Percentiles rank a stretch among this genome's conserved stretches.
phyloP scores from a whole-genome alignment of 1,140 invertebrate species.

The Drosophila obscura region DNA sequence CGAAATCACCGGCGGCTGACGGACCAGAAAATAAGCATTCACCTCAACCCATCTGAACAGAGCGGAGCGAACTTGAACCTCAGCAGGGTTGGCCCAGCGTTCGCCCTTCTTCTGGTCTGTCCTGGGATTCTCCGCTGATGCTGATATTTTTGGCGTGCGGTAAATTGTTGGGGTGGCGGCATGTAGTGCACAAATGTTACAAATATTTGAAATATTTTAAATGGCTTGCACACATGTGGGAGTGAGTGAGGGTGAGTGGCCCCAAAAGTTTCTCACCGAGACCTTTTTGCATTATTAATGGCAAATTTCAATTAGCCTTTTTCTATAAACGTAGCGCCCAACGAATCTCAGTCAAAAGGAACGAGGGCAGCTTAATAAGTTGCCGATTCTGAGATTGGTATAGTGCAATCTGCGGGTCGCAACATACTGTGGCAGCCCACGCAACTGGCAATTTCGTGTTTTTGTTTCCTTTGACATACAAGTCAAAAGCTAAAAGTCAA shows the following conservation, averaged over 20 bases:
- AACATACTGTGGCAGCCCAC: slow-evolving; percentile 19
- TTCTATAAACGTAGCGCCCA: slow-evolving; percentile 68
- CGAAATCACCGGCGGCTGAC: slow-evolving; percentile 72
- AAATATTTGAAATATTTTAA: slow-evolving; percentile 82
- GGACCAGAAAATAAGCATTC: slow-evolving; percentile 81
- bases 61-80: too few species aligned
- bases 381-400: background rate
- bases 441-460: slow-evolving; percentile 49
- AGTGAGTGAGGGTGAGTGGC: slow-evolving; percentile 32
- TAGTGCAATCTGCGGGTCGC: too few species aligned
- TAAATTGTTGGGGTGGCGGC: slow-evolving; percentile 55
- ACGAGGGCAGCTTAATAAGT: slow-evolving; percentile 41
- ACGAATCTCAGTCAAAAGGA: slow-evolving; percentile 8
- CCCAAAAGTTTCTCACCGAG: slow-evolving; percentile 76
- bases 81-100: background rate
- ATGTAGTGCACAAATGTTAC: slow-evolving; percentile 72
- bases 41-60: slow-evolving; percentile 29
- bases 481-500: slow-evolving; percentile 77
- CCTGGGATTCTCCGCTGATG: slow-evolving; percentile 12
- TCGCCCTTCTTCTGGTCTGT: slow-evolving; percentile 14
- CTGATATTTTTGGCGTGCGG: slow-evolving; percentile 77
- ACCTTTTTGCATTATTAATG: slow-evolving; percentile 81
- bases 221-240: slow-evolving; percentile 65
- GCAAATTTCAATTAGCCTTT: slow-evolving; percentile 80
- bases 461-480: slow-evolving; percentile 64